Evolutionary conservation across 2,888 invertebrate species (phyloP).

Genomic region (Drosophila nigricruria): DNA sequence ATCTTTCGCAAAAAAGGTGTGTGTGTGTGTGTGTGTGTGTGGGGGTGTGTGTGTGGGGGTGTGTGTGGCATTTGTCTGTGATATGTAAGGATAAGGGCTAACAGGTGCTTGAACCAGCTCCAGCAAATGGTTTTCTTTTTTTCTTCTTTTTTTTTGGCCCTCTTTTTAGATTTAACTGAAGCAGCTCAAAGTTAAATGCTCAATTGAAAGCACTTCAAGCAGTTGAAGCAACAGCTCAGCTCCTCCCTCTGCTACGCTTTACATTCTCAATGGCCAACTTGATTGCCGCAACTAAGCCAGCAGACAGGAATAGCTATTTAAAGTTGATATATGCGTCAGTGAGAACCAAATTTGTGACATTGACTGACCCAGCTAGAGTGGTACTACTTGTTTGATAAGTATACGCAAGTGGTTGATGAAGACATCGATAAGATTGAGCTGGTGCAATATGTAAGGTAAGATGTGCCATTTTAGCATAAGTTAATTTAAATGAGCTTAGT

Average conservation of each 20-base stretch:
- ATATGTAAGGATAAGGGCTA: conserved; percentile 15
- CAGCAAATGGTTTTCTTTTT: not conserved
- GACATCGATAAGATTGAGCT: not conserved
- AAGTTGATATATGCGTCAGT: not conserved
- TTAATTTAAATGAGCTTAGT: not conserved
- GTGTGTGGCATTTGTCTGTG: not conserved
- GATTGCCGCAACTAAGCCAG: not conserved
- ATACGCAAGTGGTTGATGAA: not conserved
- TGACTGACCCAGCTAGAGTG: too few species aligned
- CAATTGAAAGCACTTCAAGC: conserved; percentile 8
- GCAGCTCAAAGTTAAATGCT: conserved; percentile 1
- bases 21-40: not conserved
- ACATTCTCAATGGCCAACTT: not conserved
- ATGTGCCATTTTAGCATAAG: not conserved
- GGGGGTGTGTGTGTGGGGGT: not conserved
- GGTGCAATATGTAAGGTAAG: not conserved
- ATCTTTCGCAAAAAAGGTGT: conserved; percentile 21
- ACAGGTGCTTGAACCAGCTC: conserved; percentile 3
- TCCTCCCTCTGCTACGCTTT: not conserved
- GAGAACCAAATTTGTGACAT: not conserved
- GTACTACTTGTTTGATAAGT: not conserved
- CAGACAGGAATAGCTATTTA: not conserved
- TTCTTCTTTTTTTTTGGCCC: not conserved
- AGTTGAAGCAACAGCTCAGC: conserved; percentile 2
- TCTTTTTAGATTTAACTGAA: conserved; percentile 2